A percentile compares a stretch with the other conserved stretches of the same genome.
These are phyloP conservation scores for Taeniopygia guttata DNA, from an alignment of 2,797 vertebrate species.

Conservation along the genomic window DNA sequence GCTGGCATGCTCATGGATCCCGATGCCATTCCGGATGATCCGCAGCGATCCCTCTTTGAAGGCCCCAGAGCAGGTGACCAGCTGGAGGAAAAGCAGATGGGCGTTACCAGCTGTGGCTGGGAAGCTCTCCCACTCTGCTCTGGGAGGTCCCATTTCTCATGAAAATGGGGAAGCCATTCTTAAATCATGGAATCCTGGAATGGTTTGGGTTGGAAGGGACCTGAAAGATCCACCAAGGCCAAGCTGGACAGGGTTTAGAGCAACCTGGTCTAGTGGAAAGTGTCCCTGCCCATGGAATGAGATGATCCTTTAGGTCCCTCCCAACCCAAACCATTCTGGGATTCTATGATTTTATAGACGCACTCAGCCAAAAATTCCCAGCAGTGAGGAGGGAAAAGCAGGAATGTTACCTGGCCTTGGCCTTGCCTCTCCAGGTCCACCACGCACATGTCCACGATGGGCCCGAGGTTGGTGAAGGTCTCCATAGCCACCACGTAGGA, in stretches of 20 bases:
- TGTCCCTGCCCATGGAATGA: background rate
- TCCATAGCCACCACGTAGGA: slow-evolving; percentile 98
- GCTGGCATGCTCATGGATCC: slow-evolving; percentile 98
- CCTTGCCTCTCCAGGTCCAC: slow-evolving; percentile 97
- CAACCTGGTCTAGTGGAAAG: background rate
- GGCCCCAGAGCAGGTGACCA: slow-evolving; percentile 96
- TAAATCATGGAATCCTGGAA: background rate
- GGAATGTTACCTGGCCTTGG: slow-evolving; percentile 89
- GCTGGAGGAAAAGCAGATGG: slow-evolving; percentile 69
- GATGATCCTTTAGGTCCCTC: background rate
- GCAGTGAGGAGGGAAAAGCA: background rate
- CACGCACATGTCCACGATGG: slow-evolving; percentile 99
- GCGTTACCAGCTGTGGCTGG: background rate
- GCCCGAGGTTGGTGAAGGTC: slow-evolving; percentile 97
- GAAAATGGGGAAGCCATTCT: background rate
- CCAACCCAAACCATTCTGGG: background rate
- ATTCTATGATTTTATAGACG: fast-evolving
- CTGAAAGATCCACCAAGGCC: background rate
- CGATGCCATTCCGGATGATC: slow-evolving; percentile 97
- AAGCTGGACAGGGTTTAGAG: background rate
- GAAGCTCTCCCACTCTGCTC: background rate
- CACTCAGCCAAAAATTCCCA: background rate
- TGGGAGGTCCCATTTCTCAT: background rate
- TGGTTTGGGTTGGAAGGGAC: background rate
- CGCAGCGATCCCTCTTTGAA: slow-evolving; percentile 97